Percentiles rank a stretch among this genome's conserved stretches.
phyloP scores from a whole-genome alignment of 1,140 invertebrate genomes.

The Onthophagus taurus region DNA sequence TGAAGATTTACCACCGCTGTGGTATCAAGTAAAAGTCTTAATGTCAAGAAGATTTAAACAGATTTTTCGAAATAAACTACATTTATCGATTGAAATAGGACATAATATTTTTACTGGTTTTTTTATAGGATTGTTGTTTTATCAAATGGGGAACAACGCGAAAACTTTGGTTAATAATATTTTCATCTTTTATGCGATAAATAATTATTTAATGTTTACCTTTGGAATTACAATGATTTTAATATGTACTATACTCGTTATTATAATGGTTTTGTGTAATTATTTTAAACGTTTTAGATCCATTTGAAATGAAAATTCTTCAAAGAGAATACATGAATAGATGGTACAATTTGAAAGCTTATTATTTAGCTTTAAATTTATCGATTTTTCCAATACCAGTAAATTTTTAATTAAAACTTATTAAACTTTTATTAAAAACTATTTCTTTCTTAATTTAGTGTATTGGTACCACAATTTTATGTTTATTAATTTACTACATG shows the following conservation, averaged over 20 bases:
- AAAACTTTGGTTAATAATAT: constrained; percentile 45
- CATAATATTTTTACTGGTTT: constrained; percentile 46
- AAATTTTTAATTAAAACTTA: constrained; percentile 4
- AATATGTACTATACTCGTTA: constrained; percentile 39
- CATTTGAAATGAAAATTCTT: constrained; percentile 73
- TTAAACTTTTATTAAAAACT: not conserved
- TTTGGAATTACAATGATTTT: constrained; percentile 51
- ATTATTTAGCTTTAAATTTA: constrained; percentile 75
- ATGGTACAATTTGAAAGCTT: constrained; percentile 86
- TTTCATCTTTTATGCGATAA: constrained; percentile 46
- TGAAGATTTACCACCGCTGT: too few relatives aligned
- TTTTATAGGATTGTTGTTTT: constrained; percentile 47
- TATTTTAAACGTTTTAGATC: constrained; percentile 51
- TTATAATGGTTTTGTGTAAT: not conserved
- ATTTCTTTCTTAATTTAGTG: not conserved
- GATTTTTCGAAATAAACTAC: not conserved
- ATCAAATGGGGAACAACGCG: constrained; percentile 45
- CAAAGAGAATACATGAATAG: constrained; percentile 87
- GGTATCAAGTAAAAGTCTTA: not conserved
- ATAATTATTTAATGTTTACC: constrained; percentile 55
- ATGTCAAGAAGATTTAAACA: not conserved
- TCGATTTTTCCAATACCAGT: constrained; percentile 62
- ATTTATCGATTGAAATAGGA: constrained; percentile 36
- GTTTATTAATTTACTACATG: constrained; percentile 33
- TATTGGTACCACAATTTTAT: not conserved